Conservation (phyloP, 1,140 invertebrate genomes). For the Hermetia illucens region DNA sequence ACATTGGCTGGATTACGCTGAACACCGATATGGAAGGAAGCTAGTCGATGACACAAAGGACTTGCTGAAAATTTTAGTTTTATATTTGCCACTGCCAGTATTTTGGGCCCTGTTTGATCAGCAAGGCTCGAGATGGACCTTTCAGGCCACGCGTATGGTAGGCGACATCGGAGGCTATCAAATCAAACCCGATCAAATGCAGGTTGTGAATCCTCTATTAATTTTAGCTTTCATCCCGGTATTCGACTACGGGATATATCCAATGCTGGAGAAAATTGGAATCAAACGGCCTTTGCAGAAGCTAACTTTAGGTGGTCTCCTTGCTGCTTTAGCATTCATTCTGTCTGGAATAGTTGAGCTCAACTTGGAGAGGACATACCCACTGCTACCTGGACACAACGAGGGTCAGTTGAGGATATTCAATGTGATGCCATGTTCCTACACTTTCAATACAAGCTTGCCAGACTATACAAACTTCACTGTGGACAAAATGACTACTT, state of each 20-base stretch:
- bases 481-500: conserved; percentile 15
- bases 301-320: conserved; percentile 65
- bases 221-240: conserved; percentile 78
- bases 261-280: conserved; percentile 34
- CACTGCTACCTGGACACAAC: conserved; percentile 36
- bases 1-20: conserved; percentile 74
- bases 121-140: conserved; percentile 87
- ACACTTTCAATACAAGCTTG: conserved; percentile 14
- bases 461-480: conserved; percentile 4
- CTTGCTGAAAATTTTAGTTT: conserved; percentile 46
- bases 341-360: conserved; percentile 77
- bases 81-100: conserved; percentile 65
- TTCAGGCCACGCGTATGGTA: conserved; percentile 84
- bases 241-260: conserved; percentile 64
- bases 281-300: conserved; percentile 49
- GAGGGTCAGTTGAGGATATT: conserved; percentile 52
- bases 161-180: conserved; percentile 53
- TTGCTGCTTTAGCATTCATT: conserved; percentile 71
- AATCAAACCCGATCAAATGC: conserved; percentile 82
- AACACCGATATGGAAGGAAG: conserved; percentile 45
- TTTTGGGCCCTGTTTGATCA: conserved; percentile 77
- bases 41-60: conserved; percentile 55
- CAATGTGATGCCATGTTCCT: conserved; percentile 42
- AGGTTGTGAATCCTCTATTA: conserved; percentile 73
- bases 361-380: conserved; percentile 52